Conservation (phyloP, 2,888 invertebrate species). For the Leptura quadrifasciata region DNA sequence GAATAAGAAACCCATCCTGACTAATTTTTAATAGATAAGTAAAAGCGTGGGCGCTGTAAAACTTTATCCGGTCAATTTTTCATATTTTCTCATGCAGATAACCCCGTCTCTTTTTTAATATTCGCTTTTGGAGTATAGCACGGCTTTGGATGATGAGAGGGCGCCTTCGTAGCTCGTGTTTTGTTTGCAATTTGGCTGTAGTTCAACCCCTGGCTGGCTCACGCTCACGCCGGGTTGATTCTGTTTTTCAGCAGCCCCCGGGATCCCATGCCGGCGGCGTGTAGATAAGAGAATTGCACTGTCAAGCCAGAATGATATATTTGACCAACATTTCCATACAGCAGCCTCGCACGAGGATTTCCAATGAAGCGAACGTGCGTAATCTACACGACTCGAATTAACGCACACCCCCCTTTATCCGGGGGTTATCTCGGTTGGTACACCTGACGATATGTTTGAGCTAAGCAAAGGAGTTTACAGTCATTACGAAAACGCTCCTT, state of each 20-base stretch:
- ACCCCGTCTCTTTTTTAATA: slow-evolving; percentile 58
- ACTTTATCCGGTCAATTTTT: slow-evolving; percentile 56
- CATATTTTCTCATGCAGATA: slow-evolving; percentile 57
- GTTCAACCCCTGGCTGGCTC: slow-evolving; percentile 62
- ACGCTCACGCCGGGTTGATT: slow-evolving; percentile 73
- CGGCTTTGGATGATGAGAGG: slow-evolving; percentile 44
- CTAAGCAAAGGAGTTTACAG: slow-evolving; percentile 49
- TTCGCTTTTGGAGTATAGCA: slow-evolving; percentile 48
- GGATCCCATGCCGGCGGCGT: slow-evolving; percentile 76
- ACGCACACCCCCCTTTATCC: slow-evolving; percentile 70
- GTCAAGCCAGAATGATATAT: slow-evolving; percentile 93
- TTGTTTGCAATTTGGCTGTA: slow-evolving; percentile 72
- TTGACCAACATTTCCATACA: slow-evolving; percentile 92
- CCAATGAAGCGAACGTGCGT: slow-evolving; percentile 76
- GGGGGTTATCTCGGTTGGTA: slow-evolving; percentile 52
- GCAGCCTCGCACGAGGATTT: slow-evolving; percentile 71
- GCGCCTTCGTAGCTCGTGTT: slow-evolving; percentile 65
- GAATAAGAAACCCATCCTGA: slow-evolving; percentile 3
- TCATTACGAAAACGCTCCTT: slow-evolving; percentile 58
- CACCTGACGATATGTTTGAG: slow-evolving; percentile 66
- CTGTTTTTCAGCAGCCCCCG: slow-evolving; percentile 76
- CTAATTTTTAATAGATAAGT: slow-evolving; percentile 46
- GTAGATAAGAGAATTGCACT: slow-evolving; percentile 92
- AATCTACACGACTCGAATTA: slow-evolving; percentile 80
- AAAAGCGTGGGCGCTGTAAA: slow-evolving; percentile 38